Evolutionary conservation across 2,797 vertebrate genomes (phyloP), one percentile per base, ranked within the genome.

Genomic region (Rhadinocentrus ornatus): DNA sequence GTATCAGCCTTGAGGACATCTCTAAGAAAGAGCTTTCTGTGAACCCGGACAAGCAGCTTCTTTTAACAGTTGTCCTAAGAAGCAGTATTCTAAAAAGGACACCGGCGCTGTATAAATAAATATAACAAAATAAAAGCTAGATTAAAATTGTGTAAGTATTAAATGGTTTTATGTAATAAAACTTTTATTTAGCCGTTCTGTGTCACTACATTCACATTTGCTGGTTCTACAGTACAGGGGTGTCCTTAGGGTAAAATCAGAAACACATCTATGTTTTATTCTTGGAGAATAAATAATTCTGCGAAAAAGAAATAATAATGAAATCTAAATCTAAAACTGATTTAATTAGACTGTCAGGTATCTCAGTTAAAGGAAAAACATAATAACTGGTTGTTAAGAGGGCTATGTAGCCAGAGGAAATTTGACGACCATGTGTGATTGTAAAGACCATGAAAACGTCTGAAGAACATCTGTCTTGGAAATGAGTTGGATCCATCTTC

Each of bases 1-100:
- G 26, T 56, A 75, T 73, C 69, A 81, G 73, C 69, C 66, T 71
- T 77, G 71, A 69, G 78, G 66, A 80, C 35, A 68, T 73, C 53
- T 80, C 60, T 63, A 68, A 82, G 73, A 75, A 59, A 64, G 50
- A 80, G 75, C 66, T 72, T 71, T 76, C 61, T 56, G 60, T 26
- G 68, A 70, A 73, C 65, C 53, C 59, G 35, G 62, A 58, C 69
- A 72, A 35, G 37, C 18, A 24, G 22, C 37, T 59, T 15, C 24
- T 64, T 69, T 50, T 63, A 73, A 72, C 60, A 44, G 64, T 52
- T 46, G 39, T 64, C 62, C 69, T 57, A n/a, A 68, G 57, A 48
- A 69, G 54, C 5, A 0, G n/a, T 3, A 52, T 59, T 71, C 62
- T 48, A 81, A 78, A 82, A 71, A 81, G 73, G 50, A 69, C 70